These are phyloP conservation scores for Agriotes lineatus DNA, from an alignment of 2,888 invertebrate genomes.

Conservation along the genomic window DNA sequence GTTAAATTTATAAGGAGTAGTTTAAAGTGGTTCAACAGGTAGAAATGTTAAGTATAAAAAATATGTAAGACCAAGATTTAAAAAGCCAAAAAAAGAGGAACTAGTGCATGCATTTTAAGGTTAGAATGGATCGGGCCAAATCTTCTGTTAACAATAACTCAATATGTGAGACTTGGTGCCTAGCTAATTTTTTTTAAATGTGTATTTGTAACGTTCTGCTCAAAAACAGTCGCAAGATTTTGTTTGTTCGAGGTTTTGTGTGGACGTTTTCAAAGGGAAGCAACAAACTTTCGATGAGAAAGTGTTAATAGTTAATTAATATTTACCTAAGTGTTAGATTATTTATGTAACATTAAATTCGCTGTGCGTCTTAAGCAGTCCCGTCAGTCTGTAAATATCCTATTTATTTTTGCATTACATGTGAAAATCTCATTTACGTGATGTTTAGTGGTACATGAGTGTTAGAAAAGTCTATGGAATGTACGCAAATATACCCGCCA, in stretches of 20 bases:
- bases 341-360: conserved; percentile 18
- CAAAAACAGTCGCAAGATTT: conserved; percentile 23
- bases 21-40: conserved; percentile 20
- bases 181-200: conserved; percentile 29
- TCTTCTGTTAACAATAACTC: conserved; percentile 17
- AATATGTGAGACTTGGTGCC: conserved; percentile 40
- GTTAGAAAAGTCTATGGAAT: conserved; percentile 4
- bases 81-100: conserved; percentile 21
- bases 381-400: conserved; percentile 18
- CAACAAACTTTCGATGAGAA: background rate
- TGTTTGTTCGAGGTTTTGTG: background rate
- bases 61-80: conserved; percentile 12
- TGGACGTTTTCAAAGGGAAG: background rate
- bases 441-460: conserved; percentile 17
- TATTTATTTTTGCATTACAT: conserved; percentile 18
- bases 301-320: conserved; percentile 21
- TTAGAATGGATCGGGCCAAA: conserved; percentile 5
- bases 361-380: conserved; percentile 3
- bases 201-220: conserved; percentile 20
- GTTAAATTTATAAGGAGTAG: conserved; percentile 2
- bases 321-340: conserved; percentile 19
- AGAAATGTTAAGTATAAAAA: conserved; percentile 10
- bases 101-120: conserved; percentile 21
- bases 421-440: conserved; percentile 21
- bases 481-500: conserved; percentile 8